These are phyloP conservation scores for Marmota monax DNA, from an alignment of 2,113 vertebrate species.

Conservation along the genomic window DNA sequence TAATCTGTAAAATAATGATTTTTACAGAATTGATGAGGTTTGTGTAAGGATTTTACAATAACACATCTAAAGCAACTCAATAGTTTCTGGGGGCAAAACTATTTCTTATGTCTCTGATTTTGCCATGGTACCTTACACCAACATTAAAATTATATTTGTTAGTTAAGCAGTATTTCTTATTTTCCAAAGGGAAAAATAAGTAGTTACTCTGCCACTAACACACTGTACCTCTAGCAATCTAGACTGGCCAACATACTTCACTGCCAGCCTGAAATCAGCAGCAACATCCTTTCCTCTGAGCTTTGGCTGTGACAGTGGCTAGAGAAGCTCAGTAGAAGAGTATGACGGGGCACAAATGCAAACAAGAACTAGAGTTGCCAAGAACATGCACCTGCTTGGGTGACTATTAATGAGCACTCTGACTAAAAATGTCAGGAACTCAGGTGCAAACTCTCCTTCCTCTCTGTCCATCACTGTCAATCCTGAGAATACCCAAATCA, in stretches of 20 bases:
- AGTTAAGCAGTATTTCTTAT: constrained; percentile 27
- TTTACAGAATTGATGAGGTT: constrained; percentile 35
- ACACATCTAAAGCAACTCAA: not conserved
- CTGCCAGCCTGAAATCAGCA: not conserved
- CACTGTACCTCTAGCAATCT: not conserved
- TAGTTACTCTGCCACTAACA: constrained; percentile 12
- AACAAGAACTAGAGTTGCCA: not conserved
- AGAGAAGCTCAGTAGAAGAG: not conserved
- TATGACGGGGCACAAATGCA: not conserved
- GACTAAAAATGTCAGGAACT: not conserved
- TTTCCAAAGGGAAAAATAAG: constrained; percentile 20
- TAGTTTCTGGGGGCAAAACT: not conserved
- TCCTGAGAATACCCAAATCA: constrained; percentile 47
- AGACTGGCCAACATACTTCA: not conserved
- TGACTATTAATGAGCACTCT: not conserved
- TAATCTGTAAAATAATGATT: not conserved
- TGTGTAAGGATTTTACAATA: constrained; percentile 16
- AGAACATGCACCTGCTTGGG: not conserved
- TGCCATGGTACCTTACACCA: not conserved
- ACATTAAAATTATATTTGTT: constrained; percentile 32
- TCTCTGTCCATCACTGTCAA: not conserved
- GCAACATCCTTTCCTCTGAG: not conserved
- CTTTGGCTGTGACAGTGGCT: not conserved
- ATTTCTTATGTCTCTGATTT: not conserved
- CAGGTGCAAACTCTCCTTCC: not conserved